These are phyloP conservation scores for Caenorhabditis sp. DNA, from an alignment of 2,888 invertebrate species.

Conservation along the genomic window DNA sequence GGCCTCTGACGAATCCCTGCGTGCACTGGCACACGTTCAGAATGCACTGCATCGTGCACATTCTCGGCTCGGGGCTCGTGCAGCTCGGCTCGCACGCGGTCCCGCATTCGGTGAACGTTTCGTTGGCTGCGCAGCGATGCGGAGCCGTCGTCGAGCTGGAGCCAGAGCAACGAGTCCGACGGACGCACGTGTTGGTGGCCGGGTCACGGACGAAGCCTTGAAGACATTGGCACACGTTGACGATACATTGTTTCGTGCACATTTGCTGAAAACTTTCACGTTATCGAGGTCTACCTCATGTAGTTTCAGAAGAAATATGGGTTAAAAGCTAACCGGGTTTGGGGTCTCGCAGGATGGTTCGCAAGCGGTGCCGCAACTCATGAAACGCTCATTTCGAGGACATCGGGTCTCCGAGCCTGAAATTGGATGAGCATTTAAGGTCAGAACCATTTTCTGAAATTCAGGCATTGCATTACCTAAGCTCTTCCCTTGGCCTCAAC, in stretches of 20 bases:
- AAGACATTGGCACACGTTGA: constrained; percentile 32
- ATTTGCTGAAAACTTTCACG: no score
- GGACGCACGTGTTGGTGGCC: constrained; percentile 12
- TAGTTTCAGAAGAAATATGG: background rate
- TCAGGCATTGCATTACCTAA: no score
- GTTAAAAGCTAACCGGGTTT: constrained; percentile 7
- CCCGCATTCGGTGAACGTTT: constrained; percentile 31
- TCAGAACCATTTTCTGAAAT: no score
- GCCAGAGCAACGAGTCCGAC: constrained; percentile 13
- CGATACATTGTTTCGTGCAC: constrained; percentile 34
- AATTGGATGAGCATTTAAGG: background rate
- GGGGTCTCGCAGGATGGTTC: constrained; percentile 34
- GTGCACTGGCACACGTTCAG: constrained; percentile 36
- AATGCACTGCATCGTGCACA: constrained; percentile 38
- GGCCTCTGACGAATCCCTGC: constrained; percentile 31
- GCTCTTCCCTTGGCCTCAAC: no score
- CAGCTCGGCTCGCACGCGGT: constrained; percentile 31
- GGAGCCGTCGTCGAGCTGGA: constrained; percentile 15
- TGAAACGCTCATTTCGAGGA: constrained; percentile 15
- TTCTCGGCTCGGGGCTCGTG: constrained; percentile 10
- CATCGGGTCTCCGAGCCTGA: constrained; percentile 1
- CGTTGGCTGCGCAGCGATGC: constrained; percentile 22
- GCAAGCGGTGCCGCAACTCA: constrained; percentile 36
- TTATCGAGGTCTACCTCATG: no score
- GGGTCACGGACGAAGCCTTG: constrained; percentile 24